phyloP scores from a whole-genome alignment of 2,888 invertebrate species.

The Papilio protenor region DNA sequence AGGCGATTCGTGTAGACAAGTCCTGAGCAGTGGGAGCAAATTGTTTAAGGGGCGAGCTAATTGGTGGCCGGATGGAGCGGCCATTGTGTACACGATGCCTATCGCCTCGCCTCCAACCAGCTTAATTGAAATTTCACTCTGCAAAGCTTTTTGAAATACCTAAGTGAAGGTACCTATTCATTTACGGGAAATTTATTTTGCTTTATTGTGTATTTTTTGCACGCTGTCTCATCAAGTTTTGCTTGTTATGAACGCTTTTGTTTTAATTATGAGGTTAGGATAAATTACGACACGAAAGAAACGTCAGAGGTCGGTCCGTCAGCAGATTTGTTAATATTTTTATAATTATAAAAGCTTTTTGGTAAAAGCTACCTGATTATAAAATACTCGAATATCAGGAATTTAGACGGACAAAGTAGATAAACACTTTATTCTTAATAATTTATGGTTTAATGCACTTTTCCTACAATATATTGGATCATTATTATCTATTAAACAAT shows the following conservation, averaged over 20 bases:
- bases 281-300: background rate
- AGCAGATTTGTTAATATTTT: background rate
- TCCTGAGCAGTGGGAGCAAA: conserved; percentile 42
- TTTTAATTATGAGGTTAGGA: background rate
- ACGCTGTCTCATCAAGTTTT: background rate
- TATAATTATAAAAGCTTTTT: too few relatives aligned
- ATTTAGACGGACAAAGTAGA: too few relatives aligned
- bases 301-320: background rate
- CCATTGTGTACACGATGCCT: conserved; percentile 37
- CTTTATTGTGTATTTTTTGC: background rate
- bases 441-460: too few relatives aligned
- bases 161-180: conserved; percentile 12
- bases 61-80: conserved; percentile 44
- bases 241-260: background rate
- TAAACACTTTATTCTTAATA: too few relatives aligned
- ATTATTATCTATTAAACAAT: too few relatives aligned
- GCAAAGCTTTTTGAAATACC: conserved; percentile 18
- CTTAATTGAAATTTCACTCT: conserved; percentile 35
- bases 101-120: conserved; percentile 33
- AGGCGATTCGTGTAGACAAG: conserved; percentile 34
- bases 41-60: conserved; percentile 50
- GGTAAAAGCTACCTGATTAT: too few relatives aligned
- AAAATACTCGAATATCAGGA: too few relatives aligned
- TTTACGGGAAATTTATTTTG: conserved; percentile 10
- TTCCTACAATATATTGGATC: too few relatives aligned